phyloP scores from a whole-genome alignment of 1,140 invertebrate species.

The Temnothorax nylanderi region DNA sequence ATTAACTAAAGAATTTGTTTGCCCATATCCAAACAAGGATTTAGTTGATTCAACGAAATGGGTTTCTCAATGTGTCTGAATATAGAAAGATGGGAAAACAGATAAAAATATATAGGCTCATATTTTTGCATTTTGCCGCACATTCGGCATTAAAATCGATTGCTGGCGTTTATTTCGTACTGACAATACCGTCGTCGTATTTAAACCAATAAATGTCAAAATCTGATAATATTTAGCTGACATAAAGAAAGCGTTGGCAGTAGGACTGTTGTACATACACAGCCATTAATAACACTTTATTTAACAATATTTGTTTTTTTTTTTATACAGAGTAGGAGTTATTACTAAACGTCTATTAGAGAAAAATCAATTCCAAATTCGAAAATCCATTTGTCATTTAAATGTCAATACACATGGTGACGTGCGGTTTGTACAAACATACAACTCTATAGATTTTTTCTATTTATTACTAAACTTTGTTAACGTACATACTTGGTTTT shows the following conservation, averaged over 20 bases:
- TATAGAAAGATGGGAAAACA: background rate
- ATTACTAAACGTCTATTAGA: conserved; percentile 1
- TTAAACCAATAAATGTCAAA: conserved; percentile 1
- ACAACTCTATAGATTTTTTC: background rate
- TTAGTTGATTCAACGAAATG: no score
- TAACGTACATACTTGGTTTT: background rate
- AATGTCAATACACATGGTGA: conserved; percentile 5
- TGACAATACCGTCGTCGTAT: background rate
- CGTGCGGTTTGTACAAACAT: background rate
- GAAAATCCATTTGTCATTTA: background rate
- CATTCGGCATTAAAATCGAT: background rate
- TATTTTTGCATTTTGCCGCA: background rate
- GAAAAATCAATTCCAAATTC: conserved; percentile 1
- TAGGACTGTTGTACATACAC: background rate
- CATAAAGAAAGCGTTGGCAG: background rate
- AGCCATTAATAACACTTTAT: conserved; percentile 1
- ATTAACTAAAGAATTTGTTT: no score
- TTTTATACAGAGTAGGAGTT: background rate
- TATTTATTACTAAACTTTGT: conserved; percentile 2
- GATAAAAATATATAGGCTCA: background rate
- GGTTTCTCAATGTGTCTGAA: no score
- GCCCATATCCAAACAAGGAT: no score
- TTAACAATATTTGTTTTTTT: background rate
- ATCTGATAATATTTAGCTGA: background rate
- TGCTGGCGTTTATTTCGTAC: background rate